phyloP scores from a whole-genome alignment of 2,113 vertebrate genomes.

The Eretmochelys imbricata region DNA sequence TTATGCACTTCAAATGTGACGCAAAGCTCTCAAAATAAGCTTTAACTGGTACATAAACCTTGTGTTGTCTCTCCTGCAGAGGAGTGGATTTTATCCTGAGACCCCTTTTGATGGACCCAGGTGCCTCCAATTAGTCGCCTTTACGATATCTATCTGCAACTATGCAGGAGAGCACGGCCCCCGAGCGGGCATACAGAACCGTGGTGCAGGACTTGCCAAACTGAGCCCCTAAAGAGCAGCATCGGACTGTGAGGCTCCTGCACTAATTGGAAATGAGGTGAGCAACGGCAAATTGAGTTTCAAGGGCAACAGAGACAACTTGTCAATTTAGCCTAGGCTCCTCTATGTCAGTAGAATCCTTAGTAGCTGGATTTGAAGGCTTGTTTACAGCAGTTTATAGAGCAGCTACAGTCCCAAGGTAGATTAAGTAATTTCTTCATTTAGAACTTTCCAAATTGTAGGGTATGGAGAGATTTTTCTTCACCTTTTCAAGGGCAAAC shows the following conservation, averaged over 20 bases:
- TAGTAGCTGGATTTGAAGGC: constrained; percentile 47
- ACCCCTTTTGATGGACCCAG: accelerated
- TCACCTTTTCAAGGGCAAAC: constrained; percentile 56
- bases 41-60: not conserved
- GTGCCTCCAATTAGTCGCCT: not conserved
- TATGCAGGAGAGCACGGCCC: not conserved
- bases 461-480: constrained; percentile 67
- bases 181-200: accelerated
- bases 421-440: constrained; percentile 78
- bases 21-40: not conserved
- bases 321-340: constrained; percentile 62
- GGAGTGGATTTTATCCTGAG: not conserved
- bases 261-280: constrained; percentile 73
- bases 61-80: not conserved
- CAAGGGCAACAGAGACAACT: constrained; percentile 72
- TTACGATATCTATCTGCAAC: not conserved
- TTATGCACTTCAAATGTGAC: not conserved
- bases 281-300: constrained; percentile 76
- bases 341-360: constrained; percentile 10
- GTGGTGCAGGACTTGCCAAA: not conserved
- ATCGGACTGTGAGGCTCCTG: not conserved
- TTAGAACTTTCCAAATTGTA: constrained; percentile 67
- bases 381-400: constrained; percentile 68
- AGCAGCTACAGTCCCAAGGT: constrained; percentile 72
- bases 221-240: constrained; percentile 32